Evolutionary conservation across 2,888 invertebrate species (phyloP), one percentile per base, ranked within the genome.

Genomic region (Scrobipalpa atriplicella): DNA sequence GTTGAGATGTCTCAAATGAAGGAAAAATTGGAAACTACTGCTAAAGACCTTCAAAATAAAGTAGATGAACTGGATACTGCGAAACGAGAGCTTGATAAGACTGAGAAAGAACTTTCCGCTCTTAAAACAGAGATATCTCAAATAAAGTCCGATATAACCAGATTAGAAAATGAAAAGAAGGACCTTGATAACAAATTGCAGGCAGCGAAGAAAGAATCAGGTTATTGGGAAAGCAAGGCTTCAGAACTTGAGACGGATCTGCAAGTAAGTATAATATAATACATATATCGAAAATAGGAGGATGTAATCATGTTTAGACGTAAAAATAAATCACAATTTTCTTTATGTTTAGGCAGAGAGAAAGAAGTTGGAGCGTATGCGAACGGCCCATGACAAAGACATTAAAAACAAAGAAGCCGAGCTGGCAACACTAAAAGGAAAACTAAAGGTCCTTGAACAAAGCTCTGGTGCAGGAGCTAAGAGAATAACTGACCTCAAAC

Each of bases 341-440:
- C 66, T 68, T 71, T 69, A 73, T n/a, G n/a, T 78, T 70, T 71
- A 95, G 94, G 94, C 94, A 69, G 94, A 95, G 76, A 94, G 94
- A 67, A 96, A 96, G 80, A 94, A 95, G 75, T 75, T 94, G 38
- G 96, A 96, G 65, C 93, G 95, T 69, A 91, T 94, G 75, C 96
- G 95, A 77, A 76, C 89, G n/a, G 92, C 94, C 47, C 94, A 95
- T 63, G 96, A 97, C 70, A 95, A 95, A 78, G 96, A 98, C 76
- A 92, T 95, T 68, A 95, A 96, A 77, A 95, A 95, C 74, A 96
- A 95, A 78, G 97, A 97, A 80, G 90, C 94, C 3, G 97, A 97
- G 87, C 92, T 98, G 66, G 95, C 95, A 65, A 94, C 95, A 2
- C 89, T 98, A 21, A 96, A 96, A 78, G 94, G 95, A 13, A 97